Percentiles rank a stretch among this genome's conserved stretches.
Evolutionary conservation across 2,113 vertebrate genomes (phyloP).

Genomic region (Sander lucioperca): DNA sequence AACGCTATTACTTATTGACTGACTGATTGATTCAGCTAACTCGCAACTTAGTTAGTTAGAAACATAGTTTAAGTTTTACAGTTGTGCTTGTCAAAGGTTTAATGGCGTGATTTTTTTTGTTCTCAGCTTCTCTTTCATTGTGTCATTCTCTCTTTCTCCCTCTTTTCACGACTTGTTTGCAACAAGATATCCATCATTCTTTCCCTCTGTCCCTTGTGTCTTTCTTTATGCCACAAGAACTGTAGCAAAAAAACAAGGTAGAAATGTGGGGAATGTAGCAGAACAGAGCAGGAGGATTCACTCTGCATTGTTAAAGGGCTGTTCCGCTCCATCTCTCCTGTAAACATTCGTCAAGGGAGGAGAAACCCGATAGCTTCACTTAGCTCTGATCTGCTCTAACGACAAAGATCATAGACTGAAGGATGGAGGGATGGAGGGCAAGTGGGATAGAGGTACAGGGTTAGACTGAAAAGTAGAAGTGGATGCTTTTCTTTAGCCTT

Average conservation of each 20-base stretch:
- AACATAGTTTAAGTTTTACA: neutral
- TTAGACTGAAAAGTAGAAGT: slow-evolving; percentile 2
- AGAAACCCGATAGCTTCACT: slow-evolving; percentile 78
- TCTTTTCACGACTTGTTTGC: slow-evolving; percentile 33
- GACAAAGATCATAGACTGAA: slow-evolving; percentile 58
- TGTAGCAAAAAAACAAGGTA: slow-evolving; percentile 36
- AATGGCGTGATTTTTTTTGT: neutral
- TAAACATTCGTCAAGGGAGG: slow-evolving; percentile 57
- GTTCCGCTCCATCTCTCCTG: slow-evolving; percentile 78
- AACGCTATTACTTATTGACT: neutral
- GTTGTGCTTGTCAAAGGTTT: neutral
- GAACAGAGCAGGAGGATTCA: slow-evolving; percentile 70
- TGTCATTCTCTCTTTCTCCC: neutral
- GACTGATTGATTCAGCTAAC: neutral
- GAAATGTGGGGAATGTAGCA: slow-evolving; percentile 75
- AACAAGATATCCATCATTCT: slow-evolving; percentile 32
- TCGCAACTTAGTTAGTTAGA: neutral
- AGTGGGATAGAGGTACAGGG: neutral
- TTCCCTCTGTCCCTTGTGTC: slow-evolving; percentile 10
- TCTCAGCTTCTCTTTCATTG: neutral
- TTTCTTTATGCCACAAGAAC: slow-evolving; percentile 49
- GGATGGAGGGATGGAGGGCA: slow-evolving; percentile 19
- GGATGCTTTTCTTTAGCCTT: slow-evolving; percentile 6
- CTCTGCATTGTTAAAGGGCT: slow-evolving; percentile 70
- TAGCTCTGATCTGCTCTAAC: slow-evolving; percentile 67